phyloP scores from a whole-genome alignment of 2,888 invertebrate genomes.

The Caenorhabditis wallacei region DNA sequence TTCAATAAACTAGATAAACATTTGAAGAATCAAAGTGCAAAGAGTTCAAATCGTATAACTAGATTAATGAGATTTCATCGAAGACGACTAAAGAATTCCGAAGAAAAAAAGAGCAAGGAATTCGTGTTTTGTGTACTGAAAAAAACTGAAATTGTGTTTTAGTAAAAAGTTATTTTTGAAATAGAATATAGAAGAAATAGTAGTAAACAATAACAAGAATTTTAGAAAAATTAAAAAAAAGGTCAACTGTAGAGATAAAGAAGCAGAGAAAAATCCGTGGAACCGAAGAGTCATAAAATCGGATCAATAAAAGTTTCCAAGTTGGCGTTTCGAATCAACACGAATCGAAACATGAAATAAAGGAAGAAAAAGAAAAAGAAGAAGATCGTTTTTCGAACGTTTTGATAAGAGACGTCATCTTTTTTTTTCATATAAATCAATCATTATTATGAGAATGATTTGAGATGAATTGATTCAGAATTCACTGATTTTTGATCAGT shows the following conservation, averaged over 20 bases:
- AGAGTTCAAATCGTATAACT: slow-evolving; percentile 23
- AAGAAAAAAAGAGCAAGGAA: no score
- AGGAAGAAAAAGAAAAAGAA: neutral
- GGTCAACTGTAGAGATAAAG: neutral
- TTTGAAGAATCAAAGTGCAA: neutral
- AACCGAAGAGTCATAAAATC: no score
- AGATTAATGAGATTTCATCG: neutral
- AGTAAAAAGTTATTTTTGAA: no score
- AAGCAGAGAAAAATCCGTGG: neutral
- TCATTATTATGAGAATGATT: slow-evolving; percentile 6
- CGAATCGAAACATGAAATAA: neutral
- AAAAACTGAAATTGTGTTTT: no score
- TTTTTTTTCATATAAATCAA: slow-evolving; percentile 16
- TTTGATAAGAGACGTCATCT: slow-evolving; percentile 8
- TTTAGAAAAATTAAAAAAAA: neutral
- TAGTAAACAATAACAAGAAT: neutral
- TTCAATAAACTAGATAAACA: slow-evolving; percentile 13
- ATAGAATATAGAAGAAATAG: no score
- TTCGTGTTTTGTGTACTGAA: no score
- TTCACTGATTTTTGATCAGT: slow-evolving; percentile 8
- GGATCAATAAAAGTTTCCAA: no score
- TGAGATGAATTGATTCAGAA: slow-evolving; percentile 1
- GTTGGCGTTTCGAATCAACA: no score
- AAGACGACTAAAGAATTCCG: no score
- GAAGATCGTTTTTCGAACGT: neutral